Percentiles rank a stretch among this genome's conserved stretches.
Conservation (phyloP, 2,797 vertebrate genomes). For the Zalophus californianus region DNA sequence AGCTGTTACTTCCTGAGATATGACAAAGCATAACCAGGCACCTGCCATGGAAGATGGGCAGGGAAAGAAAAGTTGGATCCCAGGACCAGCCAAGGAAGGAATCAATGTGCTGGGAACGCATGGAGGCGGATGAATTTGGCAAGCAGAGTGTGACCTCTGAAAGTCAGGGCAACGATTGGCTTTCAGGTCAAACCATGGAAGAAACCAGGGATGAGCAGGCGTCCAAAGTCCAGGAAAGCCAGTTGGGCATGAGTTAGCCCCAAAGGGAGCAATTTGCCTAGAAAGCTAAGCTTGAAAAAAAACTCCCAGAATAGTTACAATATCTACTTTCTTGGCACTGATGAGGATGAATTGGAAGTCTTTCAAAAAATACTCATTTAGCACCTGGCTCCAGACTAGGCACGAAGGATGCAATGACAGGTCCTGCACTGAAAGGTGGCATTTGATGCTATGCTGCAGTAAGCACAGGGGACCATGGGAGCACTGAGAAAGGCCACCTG, state of each 20-base stretch:
- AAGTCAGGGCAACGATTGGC: background rate
- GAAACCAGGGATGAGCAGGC: background rate
- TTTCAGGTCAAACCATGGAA: background rate
- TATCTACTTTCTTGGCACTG: background rate
- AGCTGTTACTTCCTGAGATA: background rate
- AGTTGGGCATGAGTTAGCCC: background rate
- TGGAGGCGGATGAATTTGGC: background rate
- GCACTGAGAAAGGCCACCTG: background rate
- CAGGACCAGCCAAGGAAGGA: background rate
- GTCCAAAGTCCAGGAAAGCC: background rate
- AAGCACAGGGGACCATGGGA: background rate
- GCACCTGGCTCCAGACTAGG: too few relatives aligned
- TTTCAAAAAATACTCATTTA: background rate
- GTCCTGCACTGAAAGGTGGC: background rate
- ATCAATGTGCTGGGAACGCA: too few relatives aligned
- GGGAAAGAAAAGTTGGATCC: background rate
- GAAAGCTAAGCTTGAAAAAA: background rate
- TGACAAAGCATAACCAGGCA: background rate
- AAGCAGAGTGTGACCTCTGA: background rate
- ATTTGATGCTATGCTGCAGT: background rate
- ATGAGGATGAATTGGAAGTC: background rate
- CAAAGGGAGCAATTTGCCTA: background rate
- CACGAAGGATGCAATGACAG: background rate
- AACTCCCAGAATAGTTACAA: background rate
- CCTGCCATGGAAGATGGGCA: background rate